A percentile compares a stretch with the other conserved stretches of the same genome.
Conservation (phyloP, 2,113 vertebrate species). For the Cephalopholis sonnerati region DNA sequence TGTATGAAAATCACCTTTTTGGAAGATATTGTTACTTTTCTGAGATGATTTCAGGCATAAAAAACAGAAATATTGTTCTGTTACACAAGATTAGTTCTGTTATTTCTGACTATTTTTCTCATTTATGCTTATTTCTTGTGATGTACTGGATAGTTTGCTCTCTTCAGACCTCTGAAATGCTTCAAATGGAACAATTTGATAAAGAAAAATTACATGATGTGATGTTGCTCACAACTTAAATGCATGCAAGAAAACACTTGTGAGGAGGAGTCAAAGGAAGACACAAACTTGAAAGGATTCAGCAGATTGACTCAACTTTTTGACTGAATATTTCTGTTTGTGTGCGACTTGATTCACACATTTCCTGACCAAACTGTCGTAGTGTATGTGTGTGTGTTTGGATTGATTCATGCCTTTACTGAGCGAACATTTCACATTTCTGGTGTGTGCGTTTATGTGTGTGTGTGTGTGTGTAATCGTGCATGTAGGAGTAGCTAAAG, state of each 20-base stretch:
- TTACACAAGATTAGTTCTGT: background rate
- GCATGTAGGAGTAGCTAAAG: conserved; percentile 77
- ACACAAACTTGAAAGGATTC: conserved; percentile 8
- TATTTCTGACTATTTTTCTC: background rate
- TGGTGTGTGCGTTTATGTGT: background rate
- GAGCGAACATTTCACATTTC: conserved; percentile 23
- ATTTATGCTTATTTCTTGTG: background rate
- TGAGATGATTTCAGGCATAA: background rate
- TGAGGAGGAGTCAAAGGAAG: background rate
- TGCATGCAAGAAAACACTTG: background rate
- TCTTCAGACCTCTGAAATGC: background rate
- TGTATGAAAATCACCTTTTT: background rate
- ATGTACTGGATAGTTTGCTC: background rate
- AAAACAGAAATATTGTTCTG: background rate
- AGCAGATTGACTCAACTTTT: conserved; percentile 7
- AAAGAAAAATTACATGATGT: background rate
- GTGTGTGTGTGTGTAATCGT: conserved; percentile 36
- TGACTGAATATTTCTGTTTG: background rate
- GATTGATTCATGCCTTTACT: conserved; percentile 26
- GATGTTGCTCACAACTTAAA: background rate
- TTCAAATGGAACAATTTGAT: background rate
- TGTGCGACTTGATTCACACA: background rate
- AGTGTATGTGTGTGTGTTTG: background rate
- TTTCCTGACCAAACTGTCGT: background rate
- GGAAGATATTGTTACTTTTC: background rate